A percentile compares a stretch with the other conserved stretches of the same genome.
Evolutionary conservation across 2,113 vertebrate species (phyloP).

Genomic region (Pholis gunnellus): DNA sequence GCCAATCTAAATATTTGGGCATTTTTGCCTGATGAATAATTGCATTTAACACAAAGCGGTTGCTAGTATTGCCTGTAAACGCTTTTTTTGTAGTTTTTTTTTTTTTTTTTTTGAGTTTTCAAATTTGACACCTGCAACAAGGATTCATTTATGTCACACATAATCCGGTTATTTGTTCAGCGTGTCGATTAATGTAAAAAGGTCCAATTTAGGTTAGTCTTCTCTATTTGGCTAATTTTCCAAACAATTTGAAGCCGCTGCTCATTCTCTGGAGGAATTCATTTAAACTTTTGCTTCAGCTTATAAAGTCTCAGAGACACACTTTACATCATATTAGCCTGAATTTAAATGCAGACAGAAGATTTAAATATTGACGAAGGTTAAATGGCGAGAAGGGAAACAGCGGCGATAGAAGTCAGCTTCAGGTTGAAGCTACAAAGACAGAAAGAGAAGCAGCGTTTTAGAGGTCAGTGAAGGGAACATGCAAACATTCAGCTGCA

Average conservation of each 20-base stretch:
- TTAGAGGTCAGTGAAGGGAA: constrained; percentile 46
- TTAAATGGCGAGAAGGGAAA: not conserved
- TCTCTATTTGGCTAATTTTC: not conserved
- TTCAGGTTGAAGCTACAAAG: not conserved
- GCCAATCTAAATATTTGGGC: too few species aligned
- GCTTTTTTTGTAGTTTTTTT: too few species aligned
- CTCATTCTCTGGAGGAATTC: too few species aligned
- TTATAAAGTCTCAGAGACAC: too few species aligned
- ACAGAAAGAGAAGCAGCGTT: not conserved
- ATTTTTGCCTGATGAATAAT: too few species aligned
- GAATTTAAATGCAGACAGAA: not conserved
- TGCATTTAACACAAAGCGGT: too few species aligned
- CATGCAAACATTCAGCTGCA: constrained; percentile 44
- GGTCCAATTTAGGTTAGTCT: not conserved
- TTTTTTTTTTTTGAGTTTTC: too few species aligned
- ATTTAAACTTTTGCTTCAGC: too few species aligned
- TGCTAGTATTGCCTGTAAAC: not conserved
- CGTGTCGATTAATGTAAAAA: not conserved
- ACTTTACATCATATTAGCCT: too few species aligned
- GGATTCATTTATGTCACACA: not conserved
- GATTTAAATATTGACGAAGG: not conserved
- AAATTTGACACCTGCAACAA: not conserved
- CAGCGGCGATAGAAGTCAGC: not conserved
- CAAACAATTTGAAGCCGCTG: not conserved
- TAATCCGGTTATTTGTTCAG: not conserved